Conservation (phyloP, 1,140 invertebrate genomes). For the Drosophila baimaii region DNA sequence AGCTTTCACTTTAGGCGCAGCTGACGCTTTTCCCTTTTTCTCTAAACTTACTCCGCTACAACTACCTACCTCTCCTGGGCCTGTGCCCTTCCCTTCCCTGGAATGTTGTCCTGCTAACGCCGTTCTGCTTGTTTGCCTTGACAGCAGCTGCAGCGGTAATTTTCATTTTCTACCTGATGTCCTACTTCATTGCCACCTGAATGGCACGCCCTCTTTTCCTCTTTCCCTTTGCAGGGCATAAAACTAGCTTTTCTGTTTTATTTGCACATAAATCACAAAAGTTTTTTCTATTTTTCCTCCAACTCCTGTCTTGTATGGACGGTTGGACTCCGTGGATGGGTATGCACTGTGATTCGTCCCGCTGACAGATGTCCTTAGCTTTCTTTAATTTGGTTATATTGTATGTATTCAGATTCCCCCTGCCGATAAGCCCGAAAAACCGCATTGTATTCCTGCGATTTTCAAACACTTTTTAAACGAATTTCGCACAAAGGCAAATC, state of each 20-base stretch:
- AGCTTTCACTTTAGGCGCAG: conserved; percentile 57
- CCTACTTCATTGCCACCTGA: conserved; percentile 66
- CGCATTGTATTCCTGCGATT: conserved; percentile 12
- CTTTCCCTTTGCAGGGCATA: conserved; percentile 21
- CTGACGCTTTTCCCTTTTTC: conserved; percentile 39
- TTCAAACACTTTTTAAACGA: conserved; percentile 1
- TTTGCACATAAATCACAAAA: conserved; percentile 80
- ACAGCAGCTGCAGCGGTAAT: conserved; percentile 68
- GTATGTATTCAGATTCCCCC: not conserved
- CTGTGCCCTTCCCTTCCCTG: not conserved
- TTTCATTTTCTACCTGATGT: conserved; percentile 73
- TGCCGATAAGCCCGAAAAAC: conserved; percentile 1
- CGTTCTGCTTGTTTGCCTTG: conserved; percentile 64
- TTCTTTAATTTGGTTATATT: conserved; percentile 5
- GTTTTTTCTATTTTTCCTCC: conserved; percentile 64
- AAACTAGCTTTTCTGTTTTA: conserved; percentile 73
- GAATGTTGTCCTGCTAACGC: conserved; percentile 33
- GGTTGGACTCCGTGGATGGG: not conserved
- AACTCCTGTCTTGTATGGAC: conserved; percentile 24
- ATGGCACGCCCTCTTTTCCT: conserved; percentile 2
- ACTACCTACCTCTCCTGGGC: not conserved
- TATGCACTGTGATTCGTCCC: conserved; percentile 1
- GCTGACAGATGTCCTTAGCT: conserved; percentile 9
- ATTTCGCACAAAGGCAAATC: conserved; percentile 28
- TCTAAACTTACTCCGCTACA: conserved; percentile 6